Evolutionary conservation across 2,888 invertebrate genomes (phyloP).

Genomic region (Petrolisthes cinctipes): DNA sequence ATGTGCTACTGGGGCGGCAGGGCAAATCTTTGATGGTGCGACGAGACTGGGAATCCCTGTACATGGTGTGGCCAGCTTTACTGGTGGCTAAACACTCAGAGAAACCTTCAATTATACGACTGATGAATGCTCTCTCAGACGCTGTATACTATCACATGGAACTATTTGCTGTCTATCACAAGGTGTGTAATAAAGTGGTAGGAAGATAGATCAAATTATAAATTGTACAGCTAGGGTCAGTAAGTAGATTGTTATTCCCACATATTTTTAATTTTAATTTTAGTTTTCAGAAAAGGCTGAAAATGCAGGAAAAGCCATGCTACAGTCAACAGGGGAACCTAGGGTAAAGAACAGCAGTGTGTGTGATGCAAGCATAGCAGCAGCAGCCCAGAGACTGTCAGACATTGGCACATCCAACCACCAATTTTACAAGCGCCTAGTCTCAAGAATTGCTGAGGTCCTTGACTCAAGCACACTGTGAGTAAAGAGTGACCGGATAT

Average conservation of each 20-base stretch:
- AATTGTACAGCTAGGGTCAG: background rate
- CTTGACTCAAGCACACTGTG: conserved; percentile 70
- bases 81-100: conserved; percentile 85
- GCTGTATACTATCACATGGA: conserved; percentile 66
- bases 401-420: conserved; percentile 55
- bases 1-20: conserved; percentile 80
- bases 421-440: conserved; percentile 68
- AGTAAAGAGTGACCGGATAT: conserved; percentile 70
- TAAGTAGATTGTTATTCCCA: background rate
- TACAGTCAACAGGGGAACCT: conserved; percentile 12
- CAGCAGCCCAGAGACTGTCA: conserved; percentile 35
- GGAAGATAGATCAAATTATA: background rate
- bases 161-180: conserved; percentile 66
- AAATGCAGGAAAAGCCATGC: conserved; percentile 28
- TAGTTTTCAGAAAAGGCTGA: conserved; percentile 42
- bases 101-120: conserved; percentile 81
- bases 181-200: conserved; percentile 22
- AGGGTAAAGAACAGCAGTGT: conserved; percentile 16
- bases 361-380: background rate
- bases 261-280: conserved; percentile 24
- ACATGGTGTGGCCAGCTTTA: conserved; percentile 83
- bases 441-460: conserved; percentile 68
- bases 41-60: conserved; percentile 82
- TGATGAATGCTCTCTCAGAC: conserved; percentile 69
- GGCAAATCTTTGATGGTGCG: conserved; percentile 77